Conservation (phyloP, 2,113 vertebrate species). For the Anoplopoma fimbria region DNA sequence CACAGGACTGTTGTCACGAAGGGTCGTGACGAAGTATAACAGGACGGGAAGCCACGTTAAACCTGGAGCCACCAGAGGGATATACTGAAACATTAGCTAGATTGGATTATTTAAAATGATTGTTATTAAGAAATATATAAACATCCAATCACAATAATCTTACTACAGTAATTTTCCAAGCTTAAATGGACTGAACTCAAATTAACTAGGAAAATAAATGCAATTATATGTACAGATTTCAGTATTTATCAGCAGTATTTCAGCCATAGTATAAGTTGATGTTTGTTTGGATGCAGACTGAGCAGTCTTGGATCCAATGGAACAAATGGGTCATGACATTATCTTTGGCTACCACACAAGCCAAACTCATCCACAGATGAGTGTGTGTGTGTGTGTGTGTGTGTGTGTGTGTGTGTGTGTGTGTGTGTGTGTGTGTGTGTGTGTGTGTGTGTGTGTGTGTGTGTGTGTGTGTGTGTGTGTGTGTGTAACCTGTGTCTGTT, state of each 20-base stretch:
- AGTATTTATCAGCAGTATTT: neutral
- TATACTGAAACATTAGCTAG: neutral
- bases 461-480: conserved; percentile 34
- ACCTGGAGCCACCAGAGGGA: neutral
- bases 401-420: conserved; percentile 25
- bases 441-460: conserved; percentile 49
- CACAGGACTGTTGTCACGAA: conserved; percentile 6
- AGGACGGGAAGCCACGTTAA: neutral
- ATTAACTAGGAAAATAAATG: neutral
- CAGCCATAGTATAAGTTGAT: conserved; percentile 23
- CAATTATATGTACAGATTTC: neutral
- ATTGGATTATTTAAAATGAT: neutral
- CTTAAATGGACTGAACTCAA: neutral
- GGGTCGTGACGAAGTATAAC: conserved; percentile 7
- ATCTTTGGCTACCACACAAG: conserved; percentile 69
- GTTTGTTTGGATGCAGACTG: conserved; percentile 43
- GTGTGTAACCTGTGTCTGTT: conserved; percentile 14
- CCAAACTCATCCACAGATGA: conserved; percentile 59
- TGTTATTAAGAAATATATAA: neutral
- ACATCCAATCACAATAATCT: neutral
- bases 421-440: conserved; percentile 26
- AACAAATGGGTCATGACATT: conserved; percentile 80
- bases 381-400: conserved; percentile 27
- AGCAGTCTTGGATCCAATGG: conserved; percentile 42
- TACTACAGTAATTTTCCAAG: neutral